phyloP scores from a whole-genome alignment of 2,888 invertebrate species.

The Epiperipatus broadwayi region DNA sequence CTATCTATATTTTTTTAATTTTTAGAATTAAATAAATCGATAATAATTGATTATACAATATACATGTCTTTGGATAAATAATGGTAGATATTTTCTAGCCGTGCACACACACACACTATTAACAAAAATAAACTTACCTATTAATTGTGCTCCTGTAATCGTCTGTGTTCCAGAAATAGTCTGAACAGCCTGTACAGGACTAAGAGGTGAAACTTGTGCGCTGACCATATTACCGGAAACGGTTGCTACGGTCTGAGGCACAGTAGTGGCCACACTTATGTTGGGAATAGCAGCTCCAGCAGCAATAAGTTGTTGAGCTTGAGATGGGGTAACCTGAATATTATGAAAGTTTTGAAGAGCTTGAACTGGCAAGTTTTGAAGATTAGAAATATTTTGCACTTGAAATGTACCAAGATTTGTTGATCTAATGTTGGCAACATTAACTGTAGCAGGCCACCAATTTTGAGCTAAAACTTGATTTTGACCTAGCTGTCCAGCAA shows the following conservation, averaged over 20 bases:
- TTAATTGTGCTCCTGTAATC: constrained; percentile 25
- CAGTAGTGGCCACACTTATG: constrained; percentile 10
- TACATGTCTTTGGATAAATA: too few relatives aligned
- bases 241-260: background rate
- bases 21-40: too few relatives aligned
- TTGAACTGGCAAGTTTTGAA: constrained; percentile 14
- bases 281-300: constrained; percentile 6
- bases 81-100: too few relatives aligned
- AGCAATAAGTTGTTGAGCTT: constrained; percentile 7
- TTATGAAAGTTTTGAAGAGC: constrained; percentile 11
- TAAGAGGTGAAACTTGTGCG: constrained; percentile 13
- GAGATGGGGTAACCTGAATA: too few relatives aligned
- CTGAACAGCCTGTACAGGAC: constrained; percentile 15
- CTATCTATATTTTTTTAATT: too few relatives aligned
- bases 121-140: constrained; percentile 24
- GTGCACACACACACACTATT: too few relatives aligned
- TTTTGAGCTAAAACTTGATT: constrained; percentile 18
- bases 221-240: constrained; percentile 5
- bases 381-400: constrained; percentile 13
- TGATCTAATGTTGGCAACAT: constrained; percentile 13
- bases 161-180: constrained; percentile 19
- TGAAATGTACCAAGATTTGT: constrained; percentile 13
- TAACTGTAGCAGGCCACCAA: constrained; percentile 19
- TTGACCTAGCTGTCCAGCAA: constrained; percentile 19
- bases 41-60: too few relatives aligned